Evolutionary conservation across 1,140 invertebrate species (phyloP), one percentile per base, ranked within the genome.

Genomic region (Choristoneura fumiferana): DNA sequence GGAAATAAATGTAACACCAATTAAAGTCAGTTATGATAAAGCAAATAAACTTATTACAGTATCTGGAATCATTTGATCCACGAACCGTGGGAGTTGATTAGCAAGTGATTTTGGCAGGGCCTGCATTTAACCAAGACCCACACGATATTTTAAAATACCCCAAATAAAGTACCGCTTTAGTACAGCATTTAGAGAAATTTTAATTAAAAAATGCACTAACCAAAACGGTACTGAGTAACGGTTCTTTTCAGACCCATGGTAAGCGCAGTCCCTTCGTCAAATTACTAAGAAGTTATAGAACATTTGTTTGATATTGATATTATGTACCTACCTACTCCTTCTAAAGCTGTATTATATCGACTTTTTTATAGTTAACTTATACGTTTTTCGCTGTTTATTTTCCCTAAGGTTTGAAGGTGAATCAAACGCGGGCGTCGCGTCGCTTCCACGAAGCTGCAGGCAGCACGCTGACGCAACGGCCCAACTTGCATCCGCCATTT

Each of bases 401-500:
- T 49, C 43, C 43, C 43, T 49, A 49, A 49, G 43, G 43, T 12
- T 33, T 22, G 43, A 22, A 49, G 43, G 43, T 49, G 43, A 49
- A 22, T 49, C 43, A 49, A 29, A 12, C 37, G 4, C 43, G 43
- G 33, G 9, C 4, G 4, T 4, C 33, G 9, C 43, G 18, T 49
- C 43, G 35, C 15, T 55, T 55, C 54, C 35, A 38, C 54, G 35
- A 55, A 57, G 18, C 55, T 57, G 38, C 38, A 22, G 45, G 54
- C 62, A 60, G 45, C 37, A n/a, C n/a, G 49, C 14, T 73, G 59
- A 76, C 73, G 72, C 68, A 68, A 76, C 62, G 38, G 15, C 54
- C 56, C 58, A 68, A 69, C 53, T 67, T 76, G 75, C 71, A 71
- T 73, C 70, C 78, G 71, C 78, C 76, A 81, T 78, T 78, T 78